These are phyloP conservation scores for Drosophila ezoana DNA, from an alignment of 2,888 invertebrate genomes.

Conservation along the genomic window DNA sequence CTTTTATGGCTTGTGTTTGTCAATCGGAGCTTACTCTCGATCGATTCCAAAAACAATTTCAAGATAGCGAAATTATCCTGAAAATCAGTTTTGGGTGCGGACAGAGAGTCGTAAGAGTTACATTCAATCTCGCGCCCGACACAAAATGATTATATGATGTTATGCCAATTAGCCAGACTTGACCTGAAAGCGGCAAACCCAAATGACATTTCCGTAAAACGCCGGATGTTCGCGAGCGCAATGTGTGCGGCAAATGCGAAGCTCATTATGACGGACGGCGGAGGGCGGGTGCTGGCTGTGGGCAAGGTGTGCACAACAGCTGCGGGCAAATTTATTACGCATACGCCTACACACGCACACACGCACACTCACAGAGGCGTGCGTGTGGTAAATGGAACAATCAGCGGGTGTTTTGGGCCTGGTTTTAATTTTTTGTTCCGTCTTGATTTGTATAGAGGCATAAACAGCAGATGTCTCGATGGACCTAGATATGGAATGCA, in stretches of 20 bases:
- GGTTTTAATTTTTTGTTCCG: conserved; percentile 5
- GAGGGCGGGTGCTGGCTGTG: not conserved
- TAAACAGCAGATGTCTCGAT: conserved; percentile 36
- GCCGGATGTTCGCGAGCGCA: conserved; percentile 1
- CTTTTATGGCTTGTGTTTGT: too few relatives aligned
- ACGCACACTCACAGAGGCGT: not conserved
- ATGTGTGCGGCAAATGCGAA: conserved; percentile 1
- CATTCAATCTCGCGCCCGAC: not conserved
- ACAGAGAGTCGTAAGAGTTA: not conserved
- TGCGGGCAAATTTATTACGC: conserved; percentile 29
- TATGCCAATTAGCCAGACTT: not conserved
- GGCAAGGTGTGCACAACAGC: conserved; percentile 13
- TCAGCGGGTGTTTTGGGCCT: conserved; percentile 10
- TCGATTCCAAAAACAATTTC: too few relatives aligned
- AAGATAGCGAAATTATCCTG: too few relatives aligned
- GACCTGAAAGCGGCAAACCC: not conserved
- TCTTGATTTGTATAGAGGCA: conserved; percentile 29
- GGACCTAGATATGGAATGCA: conserved; percentile 2
- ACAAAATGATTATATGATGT: not conserved
- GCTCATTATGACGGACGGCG: not conserved
- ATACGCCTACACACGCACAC: conserved; percentile 1
- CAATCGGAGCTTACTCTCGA: too few relatives aligned
- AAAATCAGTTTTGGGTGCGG: too few relatives aligned
- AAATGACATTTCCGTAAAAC: conserved; percentile 2
- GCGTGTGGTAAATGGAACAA: conserved; percentile 18